Evolutionary conservation across 2,888 invertebrate species (phyloP).

Genomic region (Drosophila crucigera): DNA sequence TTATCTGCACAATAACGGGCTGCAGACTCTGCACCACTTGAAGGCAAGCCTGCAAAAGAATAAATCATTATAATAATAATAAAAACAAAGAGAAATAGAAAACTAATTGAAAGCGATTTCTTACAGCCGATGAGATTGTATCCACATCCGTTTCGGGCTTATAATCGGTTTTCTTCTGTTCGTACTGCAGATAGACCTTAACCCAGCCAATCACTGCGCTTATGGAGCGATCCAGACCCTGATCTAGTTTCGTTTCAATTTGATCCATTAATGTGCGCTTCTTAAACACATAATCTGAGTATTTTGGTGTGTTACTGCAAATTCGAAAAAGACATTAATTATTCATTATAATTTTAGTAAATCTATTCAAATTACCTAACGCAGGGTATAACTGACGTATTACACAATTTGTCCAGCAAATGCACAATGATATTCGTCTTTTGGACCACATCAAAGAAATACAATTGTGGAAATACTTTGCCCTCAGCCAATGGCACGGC

Average conservation of each 20-base stretch:
- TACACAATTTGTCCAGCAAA: slow-evolving; percentile 96
- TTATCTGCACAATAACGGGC: slow-evolving; percentile 91
- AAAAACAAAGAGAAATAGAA: not conserved
- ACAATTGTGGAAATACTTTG: slow-evolving; percentile 93
- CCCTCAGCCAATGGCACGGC: slow-evolving; percentile 95
- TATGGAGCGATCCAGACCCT: slow-evolving; percentile 93
- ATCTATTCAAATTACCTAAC: slow-evolving; percentile 89
- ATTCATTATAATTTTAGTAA: not conserved
- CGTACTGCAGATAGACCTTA: slow-evolving; percentile 93
- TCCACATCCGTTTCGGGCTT: slow-evolving; percentile 95
- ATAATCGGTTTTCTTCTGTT: slow-evolving; percentile 98
- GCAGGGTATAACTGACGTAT: slow-evolving; percentile 94
- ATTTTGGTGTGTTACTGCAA: slow-evolving; percentile 92
- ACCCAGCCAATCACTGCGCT: slow-evolving; percentile 96
- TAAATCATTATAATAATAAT: slow-evolving; percentile 41
- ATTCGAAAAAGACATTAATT: not conserved
- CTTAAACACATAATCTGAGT: slow-evolving; percentile 94
- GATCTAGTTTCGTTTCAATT: slow-evolving; percentile 96
- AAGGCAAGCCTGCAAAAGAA: slow-evolving; percentile 89
- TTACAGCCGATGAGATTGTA: slow-evolving; percentile 93
- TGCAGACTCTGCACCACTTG: slow-evolving; percentile 94
- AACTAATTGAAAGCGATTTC: slow-evolving; percentile 42
- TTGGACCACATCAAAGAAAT: slow-evolving; percentile 96
- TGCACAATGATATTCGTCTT: slow-evolving; percentile 97
- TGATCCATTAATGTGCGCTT: slow-evolving; percentile 94